A percentile compares a stretch with the other conserved stretches of the same genome.
These are phyloP conservation scores for Lasioglossum vierecki DNA, from an alignment of 2,888 invertebrate species.

Conservation along the genomic window DNA sequence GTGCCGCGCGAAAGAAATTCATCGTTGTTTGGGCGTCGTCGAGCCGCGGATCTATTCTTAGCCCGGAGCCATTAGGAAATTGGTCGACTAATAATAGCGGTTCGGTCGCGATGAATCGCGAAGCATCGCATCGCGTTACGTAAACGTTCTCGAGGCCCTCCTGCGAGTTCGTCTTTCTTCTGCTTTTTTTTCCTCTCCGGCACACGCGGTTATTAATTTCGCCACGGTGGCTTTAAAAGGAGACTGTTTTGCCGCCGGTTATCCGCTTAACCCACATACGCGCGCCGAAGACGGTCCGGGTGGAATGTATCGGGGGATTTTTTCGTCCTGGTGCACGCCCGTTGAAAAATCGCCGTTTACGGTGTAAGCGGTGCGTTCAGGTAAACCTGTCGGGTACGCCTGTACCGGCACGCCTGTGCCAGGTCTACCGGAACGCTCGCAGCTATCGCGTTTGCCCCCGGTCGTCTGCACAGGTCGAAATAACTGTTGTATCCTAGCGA, in stretches of 20 bases:
- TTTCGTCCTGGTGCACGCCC: background rate
- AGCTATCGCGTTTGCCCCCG: constrained; percentile 9
- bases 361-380: background rate
- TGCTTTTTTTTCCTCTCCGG: background rate
- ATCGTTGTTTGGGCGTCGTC: constrained; percentile 24
- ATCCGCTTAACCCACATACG: constrained; percentile 34
- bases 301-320: background rate
- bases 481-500: constrained; percentile 1
- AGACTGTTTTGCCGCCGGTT: background rate
- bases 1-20: constrained; percentile 38
- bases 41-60: constrained; percentile 57
- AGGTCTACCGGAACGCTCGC: background rate
- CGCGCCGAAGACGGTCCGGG: background rate
- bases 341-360: constrained; percentile 11
- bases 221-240: constrained; percentile 22
- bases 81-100: constrained; percentile 72
- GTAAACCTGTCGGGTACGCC: background rate
- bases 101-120: constrained; percentile 54
- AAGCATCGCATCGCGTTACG: constrained; percentile 52
- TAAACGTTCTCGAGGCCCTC: constrained; percentile 46
- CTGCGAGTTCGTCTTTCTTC: constrained; percentile 3
- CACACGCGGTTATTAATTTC: constrained; percentile 30
- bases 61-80: constrained; percentile 72
- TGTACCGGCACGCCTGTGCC: background rate
- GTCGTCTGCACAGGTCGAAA: background rate